Base-by-base conservation (phyloP, 2,113 vertebrate genomes). In the Fulmarus glacialis region DNA sequence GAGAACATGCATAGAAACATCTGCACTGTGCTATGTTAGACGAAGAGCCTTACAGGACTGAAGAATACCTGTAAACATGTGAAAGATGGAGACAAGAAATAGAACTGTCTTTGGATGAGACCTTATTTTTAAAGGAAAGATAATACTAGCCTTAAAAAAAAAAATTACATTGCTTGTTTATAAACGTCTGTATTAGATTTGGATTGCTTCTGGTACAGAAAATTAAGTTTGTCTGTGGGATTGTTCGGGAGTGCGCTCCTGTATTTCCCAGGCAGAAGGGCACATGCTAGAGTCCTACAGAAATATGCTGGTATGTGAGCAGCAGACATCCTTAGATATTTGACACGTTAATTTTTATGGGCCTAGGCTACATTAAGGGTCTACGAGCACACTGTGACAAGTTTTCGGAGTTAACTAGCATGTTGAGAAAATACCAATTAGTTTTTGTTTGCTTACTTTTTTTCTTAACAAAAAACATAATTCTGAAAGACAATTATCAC, bases 251-350 rank as follows among this genome's bases (percentile, higher is more conserved):
- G 15, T 30, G 26, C 1, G 1, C 38, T 48, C 13, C 74, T 71
- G 15, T 14, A 5, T 88, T 92, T 90, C 74, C 73, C 23, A 26
- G 66, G 42, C 29, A 45, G 47, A 48, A 48, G 30, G 23, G 11
- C 14, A 24, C 0, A 0, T 58, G 22, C 32, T 27, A 2, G 59
- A 43, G 34, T 52, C 19, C 32, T 45, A 3, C 6, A 32, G 64
- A 58, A 38, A 22, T 11, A 5, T 2, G 4, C 63, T 64, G 60
- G 3, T 42, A 5, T 0, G 2, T 18, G 30, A 80, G 53, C 79
- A 68, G 66, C 26, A 58, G 60, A 9, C 17, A 26, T 26, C 38
- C 52, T 52, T 45, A 53, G 4, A 0, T 48, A 56, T 11, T 45
- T 45, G 60, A 4, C 9, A 22, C 50, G 72, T 71, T 0, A 17